Evolutionary conservation across 2,888 invertebrate species (phyloP).

Genomic region (Blera fallax): DNA sequence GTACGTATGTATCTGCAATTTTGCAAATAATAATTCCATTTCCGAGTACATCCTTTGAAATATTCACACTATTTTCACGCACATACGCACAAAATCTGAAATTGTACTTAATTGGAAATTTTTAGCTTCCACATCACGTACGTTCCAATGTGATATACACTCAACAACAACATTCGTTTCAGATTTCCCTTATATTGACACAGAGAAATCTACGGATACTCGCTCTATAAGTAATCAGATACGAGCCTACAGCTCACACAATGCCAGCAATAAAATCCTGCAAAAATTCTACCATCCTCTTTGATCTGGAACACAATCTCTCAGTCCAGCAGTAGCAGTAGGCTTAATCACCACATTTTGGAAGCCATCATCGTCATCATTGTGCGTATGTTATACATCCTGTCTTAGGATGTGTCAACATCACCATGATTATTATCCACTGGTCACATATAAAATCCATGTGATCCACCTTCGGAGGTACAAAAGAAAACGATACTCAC

Average conservation of each 20-base stretch:
- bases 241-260: not conserved
- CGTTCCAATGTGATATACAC: not conserved
- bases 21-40: slow-evolving; percentile 66
- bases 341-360: slow-evolving; percentile 21
- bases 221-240: not conserved
- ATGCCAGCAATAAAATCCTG: slow-evolving; percentile 1
- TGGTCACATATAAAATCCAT: slow-evolving; percentile 26
- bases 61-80: slow-evolving; percentile 48
- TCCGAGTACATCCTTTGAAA: slow-evolving; percentile 43
- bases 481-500: slow-evolving; percentile 15
- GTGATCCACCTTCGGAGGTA: not conserved
- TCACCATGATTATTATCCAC: slow-evolving; percentile 35
- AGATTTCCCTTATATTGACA: not conserved
- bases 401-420: slow-evolving; percentile 33
- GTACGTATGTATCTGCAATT: slow-evolving; percentile 19
- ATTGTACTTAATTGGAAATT: slow-evolving; percentile 55
- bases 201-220: not conserved
- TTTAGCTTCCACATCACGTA: slow-evolving; percentile 63
- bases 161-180: not conserved
- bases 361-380: not conserved
- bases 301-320: slow-evolving; percentile 7
- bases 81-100: slow-evolving; percentile 43
- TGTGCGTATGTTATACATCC: not conserved
- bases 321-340: not conserved
- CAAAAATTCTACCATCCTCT: slow-evolving; percentile 1